Base-by-base conservation (phyloP, 2,888 invertebrate species). In the Harpagoxenus sublaevis region DNA sequence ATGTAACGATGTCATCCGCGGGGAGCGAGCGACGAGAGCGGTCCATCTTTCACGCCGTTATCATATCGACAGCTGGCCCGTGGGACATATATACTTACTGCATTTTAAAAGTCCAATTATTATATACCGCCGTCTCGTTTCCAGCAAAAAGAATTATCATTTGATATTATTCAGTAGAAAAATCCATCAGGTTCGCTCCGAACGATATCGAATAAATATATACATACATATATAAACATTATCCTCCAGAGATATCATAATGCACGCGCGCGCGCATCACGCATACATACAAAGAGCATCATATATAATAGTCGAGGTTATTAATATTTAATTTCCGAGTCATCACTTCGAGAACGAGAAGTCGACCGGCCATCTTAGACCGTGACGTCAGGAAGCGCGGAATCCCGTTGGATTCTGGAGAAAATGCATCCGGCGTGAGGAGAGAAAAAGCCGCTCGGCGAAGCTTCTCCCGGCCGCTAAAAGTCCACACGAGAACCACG, bases 281-380 rank as follows among this genome's bases (percentile, higher is more conserved):
- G 15, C 15, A 60, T 0, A 60, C 18, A 28, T 10, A 23, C 23
- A 9, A 1, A 12, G 23, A 23, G 23, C 23, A 23, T 23, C 23
- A 71, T 35, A 23, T 31, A n/a, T 23, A 53, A 31, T 23, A 53
- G n/a, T 51, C 35, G n/a, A 53, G 9, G 23, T 35, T 71, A n/a
- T 23, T 23, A 23, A 35, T 6, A 35, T 35, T 23, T 35, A 57
- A 31, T 74, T 60, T 45, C 42, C 18, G 57, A 74, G 28, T 74
- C 60, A 12, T 60, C 28, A 12, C 42, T 57, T 28, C 1, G 18
- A 73, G 42, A 73, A 73, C 1, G 18, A 73, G 42, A 73, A 73
- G 55, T 57, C 57, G 28, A 8, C 4, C 60, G 74, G 74, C 60
- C 74, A 74, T 74, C 45, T 74, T 74, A 31, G n/a, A 18, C 10